Evolutionary conservation across 2,888 invertebrate species (phyloP), one percentile per base, ranked within the genome.

Genomic region (Augiades crinisus): DNA sequence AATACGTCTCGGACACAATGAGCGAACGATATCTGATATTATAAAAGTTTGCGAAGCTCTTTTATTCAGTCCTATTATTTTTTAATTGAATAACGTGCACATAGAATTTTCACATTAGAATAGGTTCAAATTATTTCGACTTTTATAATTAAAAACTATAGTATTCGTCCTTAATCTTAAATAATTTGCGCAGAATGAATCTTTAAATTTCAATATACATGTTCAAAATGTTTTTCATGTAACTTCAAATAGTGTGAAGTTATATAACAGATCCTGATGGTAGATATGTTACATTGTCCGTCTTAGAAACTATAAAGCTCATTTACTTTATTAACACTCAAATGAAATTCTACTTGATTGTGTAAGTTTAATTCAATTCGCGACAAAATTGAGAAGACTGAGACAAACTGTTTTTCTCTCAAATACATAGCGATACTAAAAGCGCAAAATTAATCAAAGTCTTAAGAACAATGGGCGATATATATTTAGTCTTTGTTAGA

Each of bases 41-140:
- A 36, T 51, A 44, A 51, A 51, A 51, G 51, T 22, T 51, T 51
- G 51, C 51, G 44, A 31, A 43, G 44, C 21, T 22, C 44, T 44
- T 44, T 51, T 51, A 44, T 51, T 14, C 10, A 51, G 27, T 44
- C 17, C n/a, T 31, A 43, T 37, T 38, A 51, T 30, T 51, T 46
- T 37, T 36, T 19, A 19, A 31, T 31, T 30, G 44, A 51, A 51
- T 38, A 31, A 44, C n/a, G n/a, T n/a, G n/a, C n/a, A n/a, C n/a
- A n/a, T n/a, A n/a, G n/a, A n/a, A n/a, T n/a, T 27, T 27, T n/a
- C 10, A 10, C 27, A 27, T 27, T 10, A 27, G 27, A 27, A 27
- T 10, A 10, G 27, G 27, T 10, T 10, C 27, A 10, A 27, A 27
- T n/a, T 10, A n/a, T 4, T 27, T 27, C 2, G 10, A 27, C 10